Evolutionary conservation across 2,888 invertebrate species (phyloP), one percentile per base, ranked within the genome.

Genomic region (Heliothis peltigera): DNA sequence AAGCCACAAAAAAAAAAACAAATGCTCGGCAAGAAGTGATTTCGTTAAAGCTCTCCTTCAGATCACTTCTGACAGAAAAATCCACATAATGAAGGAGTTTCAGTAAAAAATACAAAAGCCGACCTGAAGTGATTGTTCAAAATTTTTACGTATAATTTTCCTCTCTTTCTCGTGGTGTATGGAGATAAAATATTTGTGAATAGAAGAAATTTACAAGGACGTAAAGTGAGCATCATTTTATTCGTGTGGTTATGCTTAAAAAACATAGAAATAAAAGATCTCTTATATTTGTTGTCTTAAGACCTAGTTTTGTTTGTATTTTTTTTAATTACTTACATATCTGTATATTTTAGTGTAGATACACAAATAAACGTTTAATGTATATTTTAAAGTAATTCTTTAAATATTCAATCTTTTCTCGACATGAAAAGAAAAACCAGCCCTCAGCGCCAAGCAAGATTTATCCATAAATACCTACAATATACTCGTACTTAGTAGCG

Each of bases 81-180:
- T 42, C 42, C 15, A 42, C 42, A 8, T 47, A 32, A 35, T 25
- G 49, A 58, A 51, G 18, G 12, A 19, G 42, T 22, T 39, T 5
- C 35, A 6, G 18, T 15, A 18, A 28, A 25, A 25, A 43, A 19
- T 25, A 42, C 25, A 52, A 42, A 42, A 32, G 17, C 19, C 52
- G 10, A 2, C 15, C 49, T 51, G 6, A 12, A 19, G 10, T 51
- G 4, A 43, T 28, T 28, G 19, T 58, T 43, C 1, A 52, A 28
- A 6, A 42, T 57, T 48, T 58, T 19, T 28, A 10, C 42, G 25
- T 17, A 21, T n/a, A 18, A 39, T 57, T 60, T 57, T 35, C 46
- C 7, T n/a, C 17, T 18, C 18, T 25, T 19, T 15, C 48, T 44
- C 18, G 15, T 54, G 28, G 15, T 4, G 12, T 12, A 15, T 22